These are phyloP conservation scores for Bombus waltoni DNA, from an alignment of 1,140 invertebrate species.

Conservation along the genomic window DNA sequence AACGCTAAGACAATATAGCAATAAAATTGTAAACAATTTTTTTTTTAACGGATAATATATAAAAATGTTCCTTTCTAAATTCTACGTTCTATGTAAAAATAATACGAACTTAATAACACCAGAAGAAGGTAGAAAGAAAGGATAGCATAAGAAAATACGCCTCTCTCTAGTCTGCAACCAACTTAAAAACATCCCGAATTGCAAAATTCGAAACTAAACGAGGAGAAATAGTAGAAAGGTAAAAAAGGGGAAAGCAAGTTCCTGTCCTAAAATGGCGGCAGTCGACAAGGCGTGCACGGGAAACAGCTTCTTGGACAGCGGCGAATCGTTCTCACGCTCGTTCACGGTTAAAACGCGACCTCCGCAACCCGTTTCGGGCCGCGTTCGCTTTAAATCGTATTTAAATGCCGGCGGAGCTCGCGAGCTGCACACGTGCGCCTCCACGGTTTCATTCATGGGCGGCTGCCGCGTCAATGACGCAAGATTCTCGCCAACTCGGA, in stretches of 20 bases:
- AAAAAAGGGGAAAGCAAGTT: background rate
- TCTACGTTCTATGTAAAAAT: background rate
- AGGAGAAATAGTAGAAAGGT: background rate
- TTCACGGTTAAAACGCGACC: conserved; percentile 68
- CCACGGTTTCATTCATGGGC: conserved; percentile 63
- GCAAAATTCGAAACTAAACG: background rate
- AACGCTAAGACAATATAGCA: background rate
- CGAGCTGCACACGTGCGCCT: conserved; percentile 33
- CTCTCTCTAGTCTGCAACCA: background rate
- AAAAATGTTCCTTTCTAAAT: background rate
- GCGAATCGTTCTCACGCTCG: conserved; percentile 66
- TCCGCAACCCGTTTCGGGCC: conserved; percentile 69
- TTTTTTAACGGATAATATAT: background rate
- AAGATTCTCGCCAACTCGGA: conserved; percentile 37
- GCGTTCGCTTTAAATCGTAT: conserved; percentile 68
- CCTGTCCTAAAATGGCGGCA: background rate
- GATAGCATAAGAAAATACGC: background rate
- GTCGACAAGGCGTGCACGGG: background rate
- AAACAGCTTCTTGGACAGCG: conserved; percentile 15
- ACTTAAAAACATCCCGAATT: background rate
- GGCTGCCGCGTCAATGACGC: conserved; percentile 55
- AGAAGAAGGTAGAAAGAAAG: background rate
- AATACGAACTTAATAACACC: too few species aligned
- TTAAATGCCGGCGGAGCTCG: conserved; percentile 64
- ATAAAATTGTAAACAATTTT: background rate